A percentile compares a stretch with the other conserved stretches of the same genome.
Conservation (phyloP, 2,888 invertebrate genomes). For the Azorinus chamasolen region DNA sequence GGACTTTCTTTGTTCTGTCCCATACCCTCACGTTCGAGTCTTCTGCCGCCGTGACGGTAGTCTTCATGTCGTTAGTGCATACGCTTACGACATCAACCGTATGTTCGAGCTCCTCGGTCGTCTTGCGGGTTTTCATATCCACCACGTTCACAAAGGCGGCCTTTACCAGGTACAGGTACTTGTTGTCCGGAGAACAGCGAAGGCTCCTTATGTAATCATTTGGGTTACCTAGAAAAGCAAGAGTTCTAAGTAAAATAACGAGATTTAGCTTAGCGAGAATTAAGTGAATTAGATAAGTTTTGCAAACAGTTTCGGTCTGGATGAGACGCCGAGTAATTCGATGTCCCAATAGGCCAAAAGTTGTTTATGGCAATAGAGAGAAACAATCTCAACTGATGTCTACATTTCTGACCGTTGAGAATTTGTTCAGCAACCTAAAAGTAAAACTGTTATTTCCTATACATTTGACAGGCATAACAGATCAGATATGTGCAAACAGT, state of each 20-base stretch:
- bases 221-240: constrained; percentile 58
- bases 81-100: constrained; percentile 53
- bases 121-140: constrained; percentile 50
- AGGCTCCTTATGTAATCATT: constrained; percentile 56
- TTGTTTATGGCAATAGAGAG: too few species aligned
- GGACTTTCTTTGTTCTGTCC: constrained; percentile 64
- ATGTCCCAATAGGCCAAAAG: too few species aligned
- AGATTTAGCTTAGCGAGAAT: constrained; percentile 1
- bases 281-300: too few species aligned
- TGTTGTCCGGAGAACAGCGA: constrained; percentile 61
- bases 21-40: constrained; percentile 77
- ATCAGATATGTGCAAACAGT: too few species aligned
- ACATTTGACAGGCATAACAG: too few species aligned
- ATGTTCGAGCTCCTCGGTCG: constrained; percentile 58
- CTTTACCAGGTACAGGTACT: constrained; percentile 63
- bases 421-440: too few species aligned
- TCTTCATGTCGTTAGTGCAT: constrained; percentile 61
- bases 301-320: too few species aligned
- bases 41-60: constrained; percentile 69
- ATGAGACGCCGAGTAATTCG: too few species aligned
- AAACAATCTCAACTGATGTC: too few species aligned
- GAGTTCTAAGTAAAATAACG: not conserved
- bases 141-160: constrained; percentile 45
- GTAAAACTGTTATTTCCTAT: too few species aligned
- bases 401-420: too few species aligned